These are phyloP conservation scores for Blastomussa wellsi DNA, from an alignment of 92 coral and sea anemone species.

Conservation along the genomic window DNA sequence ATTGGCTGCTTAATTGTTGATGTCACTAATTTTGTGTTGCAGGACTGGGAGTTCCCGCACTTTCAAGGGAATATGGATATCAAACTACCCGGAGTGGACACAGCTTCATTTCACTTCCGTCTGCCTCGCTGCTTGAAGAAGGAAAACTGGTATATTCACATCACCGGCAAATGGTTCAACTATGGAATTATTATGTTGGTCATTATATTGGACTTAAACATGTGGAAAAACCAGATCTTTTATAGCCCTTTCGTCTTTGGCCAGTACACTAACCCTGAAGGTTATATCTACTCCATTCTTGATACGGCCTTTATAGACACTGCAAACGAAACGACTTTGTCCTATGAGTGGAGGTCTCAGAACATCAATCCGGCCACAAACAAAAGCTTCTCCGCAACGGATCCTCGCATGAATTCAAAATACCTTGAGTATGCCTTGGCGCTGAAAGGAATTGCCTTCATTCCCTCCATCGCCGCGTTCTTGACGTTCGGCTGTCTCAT, in stretches of 20 bases:
- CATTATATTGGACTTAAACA: conserved; percentile 91
- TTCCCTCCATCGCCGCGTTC: conserved; percentile 85
- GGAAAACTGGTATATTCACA: conserved; percentile 91
- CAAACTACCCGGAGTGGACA: conserved; percentile 95
- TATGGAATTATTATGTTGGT: conserved; percentile 95
- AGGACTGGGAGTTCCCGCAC: conserved; percentile 99
- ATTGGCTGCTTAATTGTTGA: background rate
- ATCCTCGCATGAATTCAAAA: conserved; percentile 91
- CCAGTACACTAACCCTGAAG: conserved; percentile 74
- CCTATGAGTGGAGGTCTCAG: conserved; percentile 76
- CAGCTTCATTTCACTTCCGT: conserved; percentile 72
- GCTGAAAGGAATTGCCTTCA: conserved; percentile 83
- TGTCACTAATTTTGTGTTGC: background rate
- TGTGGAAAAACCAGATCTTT: conserved; percentile 99
- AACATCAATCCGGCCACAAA: conserved; percentile 71
- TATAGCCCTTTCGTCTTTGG: conserved; percentile 90
- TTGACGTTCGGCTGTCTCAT: conserved; percentile 79
- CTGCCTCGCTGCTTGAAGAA: conserved; percentile 83
- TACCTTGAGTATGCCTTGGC: conserved; percentile 73
- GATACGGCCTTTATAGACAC: conserved; percentile 64
- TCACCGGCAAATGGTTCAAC: conserved; percentile 98
- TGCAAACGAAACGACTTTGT: conserved; percentile 85
- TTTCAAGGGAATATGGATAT: conserved; percentile 89
- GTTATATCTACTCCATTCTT: conserved; percentile 73
- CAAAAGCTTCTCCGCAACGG: conserved; percentile 58